phyloP scores from a whole-genome alignment of 2,888 invertebrate genomes.

The Cryptophagus acutangulus region DNA sequence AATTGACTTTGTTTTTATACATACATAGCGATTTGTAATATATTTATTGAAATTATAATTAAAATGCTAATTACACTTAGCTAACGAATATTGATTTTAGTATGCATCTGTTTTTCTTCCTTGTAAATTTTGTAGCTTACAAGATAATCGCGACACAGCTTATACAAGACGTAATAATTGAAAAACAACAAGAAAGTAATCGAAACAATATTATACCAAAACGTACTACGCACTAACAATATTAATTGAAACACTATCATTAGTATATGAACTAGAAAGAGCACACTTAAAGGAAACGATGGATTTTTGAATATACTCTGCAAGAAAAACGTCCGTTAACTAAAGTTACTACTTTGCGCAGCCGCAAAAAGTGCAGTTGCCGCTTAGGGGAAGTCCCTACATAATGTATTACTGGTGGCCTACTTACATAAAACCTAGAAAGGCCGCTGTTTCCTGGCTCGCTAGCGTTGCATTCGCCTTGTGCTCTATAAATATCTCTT shows the following conservation, averaged over 20 bases:
- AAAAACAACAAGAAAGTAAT: conserved; percentile 80
- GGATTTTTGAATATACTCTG: conserved; percentile 88
- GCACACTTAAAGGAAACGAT: conserved; percentile 65
- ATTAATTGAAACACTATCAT: conserved; percentile 73
- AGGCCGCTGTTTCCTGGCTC: conserved; percentile 80
- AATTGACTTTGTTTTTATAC: no score
- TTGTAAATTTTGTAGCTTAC: conserved; percentile 79
- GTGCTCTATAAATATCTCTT: conserved; percentile 69
- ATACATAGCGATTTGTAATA: no score
- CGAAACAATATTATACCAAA: conserved; percentile 91
- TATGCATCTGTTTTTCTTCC: conserved; percentile 65
- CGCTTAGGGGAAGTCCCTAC: conserved; percentile 2
- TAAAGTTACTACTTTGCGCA: conserved; percentile 9
- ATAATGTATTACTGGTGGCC: conserved; percentile 2
- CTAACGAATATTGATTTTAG: conserved; percentile 46
- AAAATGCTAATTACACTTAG: no score
- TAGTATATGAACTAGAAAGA: conserved; percentile 66
- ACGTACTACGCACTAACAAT: conserved; percentile 70
- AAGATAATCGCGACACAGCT: conserved; percentile 79
- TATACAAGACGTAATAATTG: conserved; percentile 89
- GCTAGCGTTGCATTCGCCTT: conserved; percentile 77
- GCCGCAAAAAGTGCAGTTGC: conserved; percentile 3
- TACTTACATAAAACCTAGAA: conserved; percentile 80
- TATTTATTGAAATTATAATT: no score
- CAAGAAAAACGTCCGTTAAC: conserved; percentile 39